Base-by-base conservation (phyloP, 2,888 invertebrate species). In the Poecilus cupreus region DNA sequence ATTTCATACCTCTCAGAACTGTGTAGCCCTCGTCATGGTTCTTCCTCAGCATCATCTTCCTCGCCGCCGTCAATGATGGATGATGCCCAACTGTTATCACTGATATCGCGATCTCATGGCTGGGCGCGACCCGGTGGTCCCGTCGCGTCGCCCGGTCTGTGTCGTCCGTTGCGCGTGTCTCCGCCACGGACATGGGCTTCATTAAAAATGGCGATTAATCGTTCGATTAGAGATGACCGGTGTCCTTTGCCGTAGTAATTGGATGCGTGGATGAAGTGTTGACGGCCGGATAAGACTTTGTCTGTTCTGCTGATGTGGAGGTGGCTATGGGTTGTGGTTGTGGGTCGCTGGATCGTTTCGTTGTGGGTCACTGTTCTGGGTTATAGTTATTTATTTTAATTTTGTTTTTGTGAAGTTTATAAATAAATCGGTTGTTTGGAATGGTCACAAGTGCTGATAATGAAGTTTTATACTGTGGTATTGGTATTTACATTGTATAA, bases 161-260 rank as follows among this genome's bases (percentile, higher is more conserved):
- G 60, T 68, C 26, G 64, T 8, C 11, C 37, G 60, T 5, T 18
- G 37, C 64, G 64, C 64, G 64, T 37, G 64, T 32, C 64, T 68
- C 18, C 18, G 18, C 5, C 64, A 51, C 37, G 37, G 72, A 72
- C 79, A 79, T 68, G 68, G 51, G 79, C 68, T 26, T 79, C 43
- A 79, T 79, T 79, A 79, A 79, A 79, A 79, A 79, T 79, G 68
- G 79, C 79, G 79, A 79, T 79, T 68, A 68, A 79, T 18, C 46
- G 43, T 72, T 46, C 72, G 72, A 72, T 72, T 72, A 72, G 43
- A 72, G 22, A 22, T 72, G 43, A 72, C 24, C 72, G 72, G 72
- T 46, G 72, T 72, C 46, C 60, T 72, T 72, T 72, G 72, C 43
- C 18, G 51, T 68, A 10, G 64, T 68, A 68, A 68, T 68, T 68